A percentile compares a stretch with the other conserved stretches of the same genome.
These are phyloP conservation scores for Ariopsis seemanni DNA, from an alignment of 2,113 vertebrate species.

Conservation along the genomic window DNA sequence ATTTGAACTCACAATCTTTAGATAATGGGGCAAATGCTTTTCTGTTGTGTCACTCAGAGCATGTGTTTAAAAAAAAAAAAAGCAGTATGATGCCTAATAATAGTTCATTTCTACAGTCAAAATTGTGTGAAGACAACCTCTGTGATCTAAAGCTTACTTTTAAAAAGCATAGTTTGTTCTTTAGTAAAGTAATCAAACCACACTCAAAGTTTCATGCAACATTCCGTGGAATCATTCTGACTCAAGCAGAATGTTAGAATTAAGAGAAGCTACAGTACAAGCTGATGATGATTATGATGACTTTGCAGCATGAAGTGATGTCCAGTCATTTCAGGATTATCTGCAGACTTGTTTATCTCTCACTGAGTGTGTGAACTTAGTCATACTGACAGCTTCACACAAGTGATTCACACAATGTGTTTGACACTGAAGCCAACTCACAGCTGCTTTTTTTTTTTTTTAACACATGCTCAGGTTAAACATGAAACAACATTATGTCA, in stretches of 20 bases:
- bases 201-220: too few relatives aligned
- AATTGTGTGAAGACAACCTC: not conserved
- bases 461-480: conserved; percentile 7
- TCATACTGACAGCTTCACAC: not conserved
- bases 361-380: not conserved
- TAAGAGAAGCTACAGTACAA: not conserved
- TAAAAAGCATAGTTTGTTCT: not conserved
- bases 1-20: too few relatives aligned
- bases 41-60: too few relatives aligned
- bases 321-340: not conserved
- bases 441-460: not conserved
- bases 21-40: too few relatives aligned
- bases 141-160: not conserved
- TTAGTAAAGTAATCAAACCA: not conserved
- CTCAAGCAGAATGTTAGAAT: not conserved
- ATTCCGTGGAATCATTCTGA: not conserved
- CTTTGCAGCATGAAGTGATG: not conserved
- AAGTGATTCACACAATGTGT: conserved; percentile 11
- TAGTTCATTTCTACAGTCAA: not conserved
- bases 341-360: not conserved
- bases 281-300: not conserved
- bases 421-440: not conserved
- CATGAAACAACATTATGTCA: not conserved
- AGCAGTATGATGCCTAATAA: too few relatives aligned
- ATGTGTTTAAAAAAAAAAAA: too few relatives aligned